Base-by-base conservation (phyloP, 2,888 invertebrate species). In the Apantesis nais region DNA sequence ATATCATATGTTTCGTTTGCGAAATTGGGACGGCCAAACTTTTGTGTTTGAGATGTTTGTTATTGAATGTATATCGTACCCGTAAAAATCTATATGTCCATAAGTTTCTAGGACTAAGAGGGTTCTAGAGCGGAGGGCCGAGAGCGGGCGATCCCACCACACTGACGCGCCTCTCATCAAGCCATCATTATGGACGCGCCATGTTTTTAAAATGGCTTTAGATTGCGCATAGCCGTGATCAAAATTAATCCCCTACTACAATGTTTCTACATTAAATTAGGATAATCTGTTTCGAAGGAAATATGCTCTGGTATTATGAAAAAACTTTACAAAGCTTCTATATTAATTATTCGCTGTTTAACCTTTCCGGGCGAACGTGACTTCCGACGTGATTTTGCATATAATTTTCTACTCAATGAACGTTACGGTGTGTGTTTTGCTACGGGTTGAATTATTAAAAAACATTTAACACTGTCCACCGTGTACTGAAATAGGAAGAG, bases 131-230 rank as follows among this genome's bases (percentile, higher is more conserved):
- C 73, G 67, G 75, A 62, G 78, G 69, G 74, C 72, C 44, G 76
- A 62, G 55, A 64, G 60, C 22, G 77, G 78, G 77, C 68, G 79
- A 85, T 81, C 88, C 88, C 89, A 89, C 83, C 86, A 78, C 78
- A 83, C 88, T 87, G 90, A 86, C 89, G 88, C 87, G 83, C 77
- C 84, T 88, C 89, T 92, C 93, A 93, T 93, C 93, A 93, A 93
- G 93, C 90, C 89, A 90, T 92, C 93, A 93, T 93, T 93, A 93
- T 89, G 92, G 86, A 86, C 84, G 93, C 93, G 90, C 93, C 94
- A 94, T 89, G 92, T 94, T 94, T 94, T 94, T 93, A 92, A 92
- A 94, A 94, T 90, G 90, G 92, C 92, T 90, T 89, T 84, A 86
- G 87, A 89, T 88, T 89, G 87, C 91, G 89, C 89, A 87, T 89